Evolutionary conservation across 92 coral and sea anemone genomes (phyloP).

Genomic region (Siderastrea radians): DNA sequence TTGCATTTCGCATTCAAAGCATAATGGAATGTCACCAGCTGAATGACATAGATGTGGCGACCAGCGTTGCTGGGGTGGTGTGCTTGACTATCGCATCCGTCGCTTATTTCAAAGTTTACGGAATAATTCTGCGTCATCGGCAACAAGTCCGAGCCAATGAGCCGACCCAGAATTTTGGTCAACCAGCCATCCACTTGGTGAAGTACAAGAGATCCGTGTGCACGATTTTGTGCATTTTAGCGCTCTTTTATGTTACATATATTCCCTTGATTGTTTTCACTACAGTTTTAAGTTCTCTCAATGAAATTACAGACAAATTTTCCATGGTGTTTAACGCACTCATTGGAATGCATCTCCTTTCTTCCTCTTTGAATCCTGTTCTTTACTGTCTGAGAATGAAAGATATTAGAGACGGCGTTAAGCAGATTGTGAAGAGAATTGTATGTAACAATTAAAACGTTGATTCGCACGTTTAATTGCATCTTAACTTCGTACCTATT

Average conservation of each 20-base stretch:
- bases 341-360: too few relatives aligned
- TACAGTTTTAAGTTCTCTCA: too few relatives aligned
- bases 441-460: too few relatives aligned
- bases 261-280: neutral
- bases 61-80: too few relatives aligned
- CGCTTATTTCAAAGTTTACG: slow-evolving; percentile 14
- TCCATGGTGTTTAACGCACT: too few relatives aligned
- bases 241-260: neutral
- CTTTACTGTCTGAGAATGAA: too few relatives aligned
- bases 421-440: too few relatives aligned
- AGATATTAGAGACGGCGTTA: too few relatives aligned
- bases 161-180: neutral
- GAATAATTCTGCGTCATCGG: slow-evolving; percentile 9
- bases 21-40: neutral
- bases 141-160: neutral
- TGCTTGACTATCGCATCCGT: neutral
- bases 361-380: too few relatives aligned
- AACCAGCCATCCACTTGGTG: slow-evolving; percentile 12
- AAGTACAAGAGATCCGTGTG: slow-evolving; percentile 13
- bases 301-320: too few relatives aligned
- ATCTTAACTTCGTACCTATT: too few relatives aligned
- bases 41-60: neutral
- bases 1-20: neutral
- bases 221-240: neutral
- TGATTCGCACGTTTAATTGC: too few relatives aligned